Evolutionary conservation across 2,797 vertebrate species (phyloP).

Genomic region (Stomatorhinus walkeri): DNA sequence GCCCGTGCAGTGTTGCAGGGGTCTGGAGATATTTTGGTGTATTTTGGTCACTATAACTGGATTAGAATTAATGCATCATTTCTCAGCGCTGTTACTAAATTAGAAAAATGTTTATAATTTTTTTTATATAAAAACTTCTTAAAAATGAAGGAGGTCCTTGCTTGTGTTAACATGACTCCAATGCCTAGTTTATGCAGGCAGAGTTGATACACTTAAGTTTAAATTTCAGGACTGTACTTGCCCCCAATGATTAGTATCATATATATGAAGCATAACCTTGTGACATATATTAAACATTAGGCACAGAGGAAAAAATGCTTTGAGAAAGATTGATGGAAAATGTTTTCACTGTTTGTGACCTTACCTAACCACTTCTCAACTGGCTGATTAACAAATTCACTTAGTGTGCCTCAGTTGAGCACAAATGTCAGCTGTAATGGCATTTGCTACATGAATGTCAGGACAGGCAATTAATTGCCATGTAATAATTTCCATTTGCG

Average conservation of each 20-base stretch:
- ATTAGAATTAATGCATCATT: neutral
- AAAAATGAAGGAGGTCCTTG: neutral
- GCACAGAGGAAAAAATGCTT: neutral
- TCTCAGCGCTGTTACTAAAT: neutral
- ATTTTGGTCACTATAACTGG: neutral
- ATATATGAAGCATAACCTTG: neutral
- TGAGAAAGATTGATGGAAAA: neutral
- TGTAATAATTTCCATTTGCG: neutral
- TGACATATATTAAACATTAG: neutral
- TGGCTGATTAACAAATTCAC: slow-evolving; percentile 4
- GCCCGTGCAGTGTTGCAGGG: neutral
- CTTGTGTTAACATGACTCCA: neutral
- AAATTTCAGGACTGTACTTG: neutral
- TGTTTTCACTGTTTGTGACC: neutral
- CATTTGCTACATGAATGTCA: neutral
- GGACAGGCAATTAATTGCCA: neutral
- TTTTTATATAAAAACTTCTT: neutral
- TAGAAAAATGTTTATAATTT: neutral
- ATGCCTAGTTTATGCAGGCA: neutral
- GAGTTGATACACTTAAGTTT: neutral
- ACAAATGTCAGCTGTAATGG: neutral
- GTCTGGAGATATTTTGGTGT: neutral
- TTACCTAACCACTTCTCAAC: neutral
- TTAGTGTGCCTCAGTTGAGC: neutral
- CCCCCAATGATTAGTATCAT: neutral